Base-by-base conservation (phyloP, 2,797 vertebrate species). In the Crossoptilon crossoptilon region DNA sequence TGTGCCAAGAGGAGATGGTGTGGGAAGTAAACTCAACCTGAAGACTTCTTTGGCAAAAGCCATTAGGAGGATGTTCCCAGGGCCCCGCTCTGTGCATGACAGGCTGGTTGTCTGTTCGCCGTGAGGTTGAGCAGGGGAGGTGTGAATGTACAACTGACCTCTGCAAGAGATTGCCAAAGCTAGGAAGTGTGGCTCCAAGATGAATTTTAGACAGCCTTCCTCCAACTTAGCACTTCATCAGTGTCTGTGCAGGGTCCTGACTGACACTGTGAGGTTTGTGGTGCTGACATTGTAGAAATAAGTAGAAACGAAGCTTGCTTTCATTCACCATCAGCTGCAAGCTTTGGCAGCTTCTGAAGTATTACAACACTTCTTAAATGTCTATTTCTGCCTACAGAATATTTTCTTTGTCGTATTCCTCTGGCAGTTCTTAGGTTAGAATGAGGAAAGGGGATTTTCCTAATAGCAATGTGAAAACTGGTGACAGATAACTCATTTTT, bases 31-130 rank as follows among this genome's bases (percentile, higher is more conserved):
- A 51, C 75, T 78, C 27, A 76, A 2, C 78, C 19, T 17, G 49
- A 35, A 77, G 70, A 29, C 10, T 23, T 15, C 7, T 31, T 49
- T 58, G 56, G 64, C 64, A 82, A 49, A 87, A 74, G 71, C 84
- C 70, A 14, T 71, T 82, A 60, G 68, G 72, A 89, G 44, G 62
- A 26, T 2, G 0, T 87, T 93, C 88, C 53, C 53, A 55, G 53
- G 53, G 27, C 27, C 19, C 17, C 4, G 0, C 31, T 72, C 72
- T 27, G 64, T 1, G 1, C 2, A 0, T 49, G 71, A n/a, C 17
- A 41, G 74, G 68, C 72, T 49, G 43, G 48, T 82, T 78, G 14
- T 78, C 77, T 84, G 70, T 70, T 70, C 46, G 53, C 59, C 68
- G 33, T 59, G 16, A 41, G 31, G 46, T 11, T 29, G 66, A 90